Percentiles rank a stretch among this genome's conserved stretches.
Evolutionary conservation across 2,113 vertebrate genomes (phyloP).

Genomic region (Procavia capensis): DNA sequence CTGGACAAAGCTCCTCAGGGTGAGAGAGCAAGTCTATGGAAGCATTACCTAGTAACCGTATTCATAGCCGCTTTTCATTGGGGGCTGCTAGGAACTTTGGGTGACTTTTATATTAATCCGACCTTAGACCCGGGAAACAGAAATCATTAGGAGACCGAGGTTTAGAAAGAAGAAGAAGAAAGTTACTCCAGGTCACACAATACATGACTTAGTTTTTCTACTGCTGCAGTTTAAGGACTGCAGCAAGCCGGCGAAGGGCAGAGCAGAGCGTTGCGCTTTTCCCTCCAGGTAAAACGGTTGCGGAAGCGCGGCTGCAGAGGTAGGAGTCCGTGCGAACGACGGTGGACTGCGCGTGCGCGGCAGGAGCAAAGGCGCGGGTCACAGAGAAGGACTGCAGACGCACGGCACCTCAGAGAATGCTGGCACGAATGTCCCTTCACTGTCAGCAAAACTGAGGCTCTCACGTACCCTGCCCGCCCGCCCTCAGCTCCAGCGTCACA

Average conservation of each 20-base stretch:
- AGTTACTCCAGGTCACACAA: not conserved
- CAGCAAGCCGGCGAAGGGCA: not conserved
- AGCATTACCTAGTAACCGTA: no score
- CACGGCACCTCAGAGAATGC: not conserved
- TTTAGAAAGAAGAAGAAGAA: not conserved
- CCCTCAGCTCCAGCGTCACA: constrained; percentile 90
- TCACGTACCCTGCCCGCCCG: no score
- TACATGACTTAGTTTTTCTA: not conserved
- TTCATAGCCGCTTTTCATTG: not conserved
- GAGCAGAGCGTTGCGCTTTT: not conserved
- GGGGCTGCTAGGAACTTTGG: not conserved
- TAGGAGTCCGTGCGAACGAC: no score
- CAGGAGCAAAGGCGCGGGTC: not conserved
- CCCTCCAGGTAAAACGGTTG: not conserved
- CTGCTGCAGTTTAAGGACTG: not conserved
- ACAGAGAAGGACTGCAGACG: not conserved
- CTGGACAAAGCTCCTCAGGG: not conserved
- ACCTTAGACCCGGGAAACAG: not conserved
- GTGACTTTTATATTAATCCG: not conserved
- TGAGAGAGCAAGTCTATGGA: no score
- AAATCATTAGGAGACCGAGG: not conserved
- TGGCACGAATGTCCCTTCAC: no score
- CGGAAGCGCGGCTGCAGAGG: not conserved
- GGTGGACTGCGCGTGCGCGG: not conserved
- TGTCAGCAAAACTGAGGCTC: not conserved